Base-by-base conservation (phyloP, 2,888 invertebrate species). In the Pemphredon lugubris region DNA sequence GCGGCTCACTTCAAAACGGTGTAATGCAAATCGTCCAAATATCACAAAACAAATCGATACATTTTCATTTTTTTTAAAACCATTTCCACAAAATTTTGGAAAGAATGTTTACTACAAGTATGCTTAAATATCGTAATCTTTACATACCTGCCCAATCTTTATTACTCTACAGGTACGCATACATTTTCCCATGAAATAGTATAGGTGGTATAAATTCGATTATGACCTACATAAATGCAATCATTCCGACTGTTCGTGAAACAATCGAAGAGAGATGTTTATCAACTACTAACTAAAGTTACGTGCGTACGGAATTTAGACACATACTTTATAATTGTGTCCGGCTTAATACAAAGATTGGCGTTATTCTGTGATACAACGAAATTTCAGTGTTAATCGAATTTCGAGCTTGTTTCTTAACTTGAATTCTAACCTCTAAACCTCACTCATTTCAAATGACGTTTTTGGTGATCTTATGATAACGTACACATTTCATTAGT, bases 101-200 rank as follows among this genome's bases (percentile, higher is more conserved):
- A 37, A 76, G 11, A 80, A 85, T 85, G 84, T 69, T 83, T 32
- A 55, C 66, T 4, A 18, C 61, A 13, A 68, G 61, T 53, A 45
- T 75, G 1, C 47, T 83, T 5, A 79, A 75, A 79, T 79, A 58
- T 61, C 79, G 79, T 42, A 23, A 76, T 34, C 45, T 75, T 37
- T 57, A 69, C 34, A 34, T 66, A 68, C 66, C 77, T 47, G 55
- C 60, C 11, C 66, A 69, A 16, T 75, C 82, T 50, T 72, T 75
- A 23, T 50, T 69, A 60, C 61, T 79, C n/a, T 64, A 63, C 65
- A 84, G 84, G 85, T 85, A 83, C 32, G 79, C 47, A 42, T 40
- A 37, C 18, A 51, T 59, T 44, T 58, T 42, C 11, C n/a, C 9
- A 23, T 23, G 20, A 50, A 54, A 39, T 20, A 30, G 40, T 26